A percentile compares a stretch with the other conserved stretches of the same genome.
Conservation (phyloP, 2,888 invertebrate genomes). For the Ormyrus rosae region DNA sequence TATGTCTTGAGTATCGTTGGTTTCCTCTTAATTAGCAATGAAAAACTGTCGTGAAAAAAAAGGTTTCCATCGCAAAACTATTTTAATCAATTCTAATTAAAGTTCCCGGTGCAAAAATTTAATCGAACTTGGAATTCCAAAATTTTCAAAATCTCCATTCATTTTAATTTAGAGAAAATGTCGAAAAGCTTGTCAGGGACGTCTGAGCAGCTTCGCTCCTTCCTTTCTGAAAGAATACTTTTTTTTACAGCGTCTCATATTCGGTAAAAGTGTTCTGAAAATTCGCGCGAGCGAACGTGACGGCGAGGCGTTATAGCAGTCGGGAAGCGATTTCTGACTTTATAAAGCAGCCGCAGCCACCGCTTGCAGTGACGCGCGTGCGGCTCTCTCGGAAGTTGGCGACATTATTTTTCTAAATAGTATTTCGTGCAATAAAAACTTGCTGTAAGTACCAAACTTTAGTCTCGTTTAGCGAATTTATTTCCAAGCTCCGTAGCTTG, state of each 20-base stretch:
- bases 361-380: slow-evolving; percentile 4
- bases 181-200: too few relatives aligned
- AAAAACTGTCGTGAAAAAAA: too few relatives aligned
- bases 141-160: too few relatives aligned
- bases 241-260: slow-evolving; percentile 28
- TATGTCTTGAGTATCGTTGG: too few relatives aligned
- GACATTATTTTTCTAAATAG: slow-evolving; percentile 73
- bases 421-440: slow-evolving; percentile 71
- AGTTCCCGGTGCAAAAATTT: too few relatives aligned
- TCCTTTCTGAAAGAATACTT: not conserved
- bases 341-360: slow-evolving; percentile 26
- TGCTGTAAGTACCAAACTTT: slow-evolving; percentile 71
- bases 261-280: slow-evolving; percentile 24
- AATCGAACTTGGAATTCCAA: too few relatives aligned
- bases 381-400: slow-evolving; percentile 48
- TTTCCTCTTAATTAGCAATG: too few relatives aligned
- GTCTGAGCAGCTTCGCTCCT: too few relatives aligned
- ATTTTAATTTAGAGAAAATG: too few relatives aligned
- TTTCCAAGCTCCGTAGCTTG: slow-evolving; percentile 63
- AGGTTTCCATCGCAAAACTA: too few relatives aligned
- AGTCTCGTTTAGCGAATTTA: slow-evolving; percentile 71
- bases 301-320: slow-evolving; percentile 20
- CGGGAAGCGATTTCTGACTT: slow-evolving; percentile 39
- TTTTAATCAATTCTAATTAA: too few relatives aligned
- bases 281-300: slow-evolving; percentile 31